Percentiles rank a stretch among this genome's conserved stretches.
phyloP scores from a whole-genome alignment of 2,888 invertebrate species.

The Drosophila ustulata region DNA sequence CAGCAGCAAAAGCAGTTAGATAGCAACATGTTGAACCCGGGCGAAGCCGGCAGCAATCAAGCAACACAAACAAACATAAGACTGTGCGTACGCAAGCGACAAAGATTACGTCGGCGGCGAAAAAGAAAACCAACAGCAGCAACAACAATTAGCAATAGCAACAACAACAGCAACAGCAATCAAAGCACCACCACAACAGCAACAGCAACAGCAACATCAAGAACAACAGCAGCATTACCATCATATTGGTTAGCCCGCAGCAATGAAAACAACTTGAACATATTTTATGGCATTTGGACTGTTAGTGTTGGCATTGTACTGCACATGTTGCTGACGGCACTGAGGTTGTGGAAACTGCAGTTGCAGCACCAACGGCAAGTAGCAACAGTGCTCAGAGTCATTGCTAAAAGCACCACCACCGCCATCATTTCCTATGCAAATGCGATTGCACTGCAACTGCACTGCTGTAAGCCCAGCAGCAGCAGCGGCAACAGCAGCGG shows the following conservation, averaged over 20 bases:
- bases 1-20: constrained; percentile 63
- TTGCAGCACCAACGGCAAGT: constrained; percentile 38
- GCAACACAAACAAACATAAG: constrained; percentile 79
- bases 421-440: constrained; percentile 60
- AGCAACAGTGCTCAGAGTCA: constrained; percentile 49
- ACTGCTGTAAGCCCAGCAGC: constrained; percentile 33
- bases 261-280: constrained; percentile 45
- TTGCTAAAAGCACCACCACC: constrained; percentile 50
- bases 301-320: constrained; percentile 47
- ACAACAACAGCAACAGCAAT: constrained; percentile 32
- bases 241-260: constrained; percentile 45
- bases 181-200: constrained; percentile 31
- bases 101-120: constrained; percentile 81
- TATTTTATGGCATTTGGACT: constrained; percentile 47
- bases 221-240: constrained; percentile 27
- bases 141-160: constrained; percentile 60
- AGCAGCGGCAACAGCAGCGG: constrained; percentile 28
- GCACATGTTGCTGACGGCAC: constrained; percentile 57
- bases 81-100: constrained; percentile 82
- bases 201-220: constrained; percentile 24
- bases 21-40: constrained; percentile 66
- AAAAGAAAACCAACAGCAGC: constrained; percentile 74
- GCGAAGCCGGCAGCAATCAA: constrained; percentile 53
- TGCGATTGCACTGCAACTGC: constrained; percentile 48
- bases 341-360: constrained; percentile 36